Conservation (phyloP, 2,797 vertebrate genomes). For the Vireo griseus region DNA sequence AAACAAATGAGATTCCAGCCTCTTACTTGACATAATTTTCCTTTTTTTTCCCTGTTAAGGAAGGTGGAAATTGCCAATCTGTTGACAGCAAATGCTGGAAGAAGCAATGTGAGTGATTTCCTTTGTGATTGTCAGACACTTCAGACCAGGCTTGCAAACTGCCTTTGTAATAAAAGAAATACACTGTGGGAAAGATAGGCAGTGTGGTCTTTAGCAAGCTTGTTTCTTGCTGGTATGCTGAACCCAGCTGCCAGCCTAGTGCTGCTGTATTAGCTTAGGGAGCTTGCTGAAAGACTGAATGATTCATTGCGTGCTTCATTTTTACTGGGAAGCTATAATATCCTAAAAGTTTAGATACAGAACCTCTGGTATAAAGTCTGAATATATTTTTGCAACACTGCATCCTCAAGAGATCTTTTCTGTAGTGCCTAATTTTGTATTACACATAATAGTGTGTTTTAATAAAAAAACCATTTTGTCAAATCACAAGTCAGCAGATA, state of each 20-base stretch:
- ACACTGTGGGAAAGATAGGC: background rate
- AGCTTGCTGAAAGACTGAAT: background rate
- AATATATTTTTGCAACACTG: background rate
- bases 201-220: background rate
- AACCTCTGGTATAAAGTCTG: background rate
- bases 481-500: background rate
- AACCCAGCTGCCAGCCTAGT: background rate
- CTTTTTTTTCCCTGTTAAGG: background rate
- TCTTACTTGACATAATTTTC: background rate
- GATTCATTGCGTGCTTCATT: background rate
- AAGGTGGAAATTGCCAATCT: background rate
- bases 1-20: background rate
- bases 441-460: background rate
- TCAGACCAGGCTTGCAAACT: background rate
- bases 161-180: background rate
- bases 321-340: background rate
- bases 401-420: background rate
- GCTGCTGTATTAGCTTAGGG: background rate
- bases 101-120: background rate
- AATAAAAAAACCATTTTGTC: background rate
- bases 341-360: background rate
- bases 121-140: background rate
- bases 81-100: background rate
- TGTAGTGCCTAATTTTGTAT: background rate
- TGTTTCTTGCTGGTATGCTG: background rate